Evolutionary conservation across 2,113 vertebrate species (phyloP).

Genomic region (Origma solitaria): DNA sequence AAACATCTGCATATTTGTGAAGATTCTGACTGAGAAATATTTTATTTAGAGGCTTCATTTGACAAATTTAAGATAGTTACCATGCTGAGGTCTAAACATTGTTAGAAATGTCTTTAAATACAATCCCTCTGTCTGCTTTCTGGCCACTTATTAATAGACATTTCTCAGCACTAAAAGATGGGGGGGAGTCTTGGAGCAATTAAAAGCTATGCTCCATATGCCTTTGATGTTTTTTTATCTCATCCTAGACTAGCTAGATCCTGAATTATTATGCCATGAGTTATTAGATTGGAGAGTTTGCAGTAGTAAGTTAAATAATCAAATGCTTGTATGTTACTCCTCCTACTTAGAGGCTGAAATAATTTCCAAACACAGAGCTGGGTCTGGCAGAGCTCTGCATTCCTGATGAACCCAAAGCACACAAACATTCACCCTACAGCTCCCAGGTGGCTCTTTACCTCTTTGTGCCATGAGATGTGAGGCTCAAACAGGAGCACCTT

Average conservation of each 20-base stretch:
- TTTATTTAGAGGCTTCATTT: slow-evolving; percentile 28
- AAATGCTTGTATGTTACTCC: background rate
- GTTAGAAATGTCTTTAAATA: slow-evolving; percentile 28
- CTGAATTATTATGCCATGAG: slow-evolving; percentile 36
- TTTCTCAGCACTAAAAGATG: background rate
- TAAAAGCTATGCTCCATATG: slow-evolving; percentile 51
- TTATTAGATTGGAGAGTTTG: slow-evolving; percentile 34
- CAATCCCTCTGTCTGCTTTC: background rate
- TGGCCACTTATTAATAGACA: slow-evolving; percentile 55
- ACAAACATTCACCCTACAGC: background rate
- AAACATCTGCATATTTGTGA: slow-evolving; percentile 63
- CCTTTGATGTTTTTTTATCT: slow-evolving; percentile 52
- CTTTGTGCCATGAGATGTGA: background rate
- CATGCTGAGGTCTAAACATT: slow-evolving; percentile 6
- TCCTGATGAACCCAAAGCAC: background rate
- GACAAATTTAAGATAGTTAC: slow-evolving; percentile 1
- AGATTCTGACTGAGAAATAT: background rate
- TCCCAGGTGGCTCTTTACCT: background rate
- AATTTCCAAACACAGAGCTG: background rate
- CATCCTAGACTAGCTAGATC: slow-evolving; percentile 12
- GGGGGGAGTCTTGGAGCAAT: slow-evolving; percentile 39
- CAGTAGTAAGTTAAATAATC: background rate
- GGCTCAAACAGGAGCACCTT: background rate
- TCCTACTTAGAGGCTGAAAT: background rate
- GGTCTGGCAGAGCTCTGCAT: background rate